phyloP scores from a whole-genome alignment of 1,140 invertebrate genomes.

The Euwallacea similis region DNA sequence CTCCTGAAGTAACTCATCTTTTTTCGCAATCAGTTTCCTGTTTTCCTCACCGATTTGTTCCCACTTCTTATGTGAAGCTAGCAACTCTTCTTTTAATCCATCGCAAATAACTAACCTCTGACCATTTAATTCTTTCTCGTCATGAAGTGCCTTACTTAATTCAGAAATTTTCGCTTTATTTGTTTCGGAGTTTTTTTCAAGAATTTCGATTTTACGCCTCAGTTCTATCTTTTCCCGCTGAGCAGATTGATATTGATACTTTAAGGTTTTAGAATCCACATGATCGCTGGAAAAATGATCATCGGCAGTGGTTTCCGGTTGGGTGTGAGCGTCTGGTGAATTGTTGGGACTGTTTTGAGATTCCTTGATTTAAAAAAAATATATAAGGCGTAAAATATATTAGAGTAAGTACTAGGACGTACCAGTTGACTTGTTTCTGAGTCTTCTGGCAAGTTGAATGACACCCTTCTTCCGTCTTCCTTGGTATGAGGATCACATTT shows the following conservation, averaged over 20 bases:
- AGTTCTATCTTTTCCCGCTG: conserved; percentile 53
- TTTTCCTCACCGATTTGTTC: conserved; percentile 56
- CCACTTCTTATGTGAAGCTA: conserved; percentile 50
- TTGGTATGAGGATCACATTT: conserved; percentile 23
- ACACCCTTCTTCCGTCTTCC: conserved; percentile 39
- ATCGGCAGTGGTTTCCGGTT: conserved; percentile 14
- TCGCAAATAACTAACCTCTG: conserved; percentile 51
- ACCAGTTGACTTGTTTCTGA: conserved; percentile 19
- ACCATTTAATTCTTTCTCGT: conserved; percentile 52
- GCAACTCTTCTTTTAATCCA: conserved; percentile 55
- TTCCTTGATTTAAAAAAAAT: conserved; percentile 19
- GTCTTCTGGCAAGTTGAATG: conserved; percentile 38
- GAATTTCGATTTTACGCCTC: conserved; percentile 52
- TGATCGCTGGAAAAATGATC: conserved; percentile 32
- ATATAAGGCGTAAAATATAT: background rate
- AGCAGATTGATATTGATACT: conserved; percentile 50
- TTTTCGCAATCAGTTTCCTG: conserved; percentile 51
- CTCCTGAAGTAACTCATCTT: conserved; percentile 29
- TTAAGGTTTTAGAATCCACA: conserved; percentile 52
- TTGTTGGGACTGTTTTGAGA: conserved; percentile 33
- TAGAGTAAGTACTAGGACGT: background rate
- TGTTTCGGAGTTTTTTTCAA: conserved; percentile 53
- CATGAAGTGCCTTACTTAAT: conserved; percentile 47
- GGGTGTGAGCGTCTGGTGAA: conserved; percentile 24
- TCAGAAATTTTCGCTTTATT: conserved; percentile 51